Base-by-base conservation (phyloP, 2,888 invertebrate species). In the Pachliopta kotzebuea region DNA sequence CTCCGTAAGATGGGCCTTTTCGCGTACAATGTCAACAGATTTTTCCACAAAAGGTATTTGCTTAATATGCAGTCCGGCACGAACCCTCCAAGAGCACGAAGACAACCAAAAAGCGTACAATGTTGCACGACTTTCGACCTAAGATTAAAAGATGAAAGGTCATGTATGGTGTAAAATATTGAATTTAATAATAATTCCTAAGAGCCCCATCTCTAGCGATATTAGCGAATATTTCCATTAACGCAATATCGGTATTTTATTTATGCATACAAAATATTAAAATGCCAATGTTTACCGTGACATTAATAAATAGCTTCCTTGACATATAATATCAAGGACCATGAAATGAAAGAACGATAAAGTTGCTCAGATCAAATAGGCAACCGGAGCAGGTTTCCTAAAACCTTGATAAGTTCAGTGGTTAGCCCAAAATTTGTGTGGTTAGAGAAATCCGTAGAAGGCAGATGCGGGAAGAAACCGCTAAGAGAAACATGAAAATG, bases 31-130 rank as follows among this genome's bases (percentile, higher is more conserved):
- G 72, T 92, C 89, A 11, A 92, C 77, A 1, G 71, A 6, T 7
- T 75, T 75, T 69, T 91, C 86, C 63, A 85, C 86, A 69, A 79
- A 89, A 0, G 81, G 72, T 4, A 92, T 76, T 11, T 74, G 67
- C 70, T 92, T 92, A 31, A 82, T 62, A 29, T 81, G 75, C 60
- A 92, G 73, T 0, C 84, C 89, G 0, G 88, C 86, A 6, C 91
- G 81, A 1, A 94, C 93, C 6, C 94, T 84, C 94, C 94, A 94
- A 0, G 93, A 84, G 72, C 94, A 94, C 0, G 94, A 94, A 6
- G 94, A 94, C 26, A 90, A 78, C 83, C 90, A 93, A 75, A 88
- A 94, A 0, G 91, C 92, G 76, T 93, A 93, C 23, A 94, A 74
- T 37, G 92, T 74, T 2, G 76, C 79, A 2, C 74, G 75, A 54